Evolutionary conservation across 2,113 vertebrate genomes (phyloP), one percentile per base, ranked within the genome.

Genomic region (Arothron firmamentum): DNA sequence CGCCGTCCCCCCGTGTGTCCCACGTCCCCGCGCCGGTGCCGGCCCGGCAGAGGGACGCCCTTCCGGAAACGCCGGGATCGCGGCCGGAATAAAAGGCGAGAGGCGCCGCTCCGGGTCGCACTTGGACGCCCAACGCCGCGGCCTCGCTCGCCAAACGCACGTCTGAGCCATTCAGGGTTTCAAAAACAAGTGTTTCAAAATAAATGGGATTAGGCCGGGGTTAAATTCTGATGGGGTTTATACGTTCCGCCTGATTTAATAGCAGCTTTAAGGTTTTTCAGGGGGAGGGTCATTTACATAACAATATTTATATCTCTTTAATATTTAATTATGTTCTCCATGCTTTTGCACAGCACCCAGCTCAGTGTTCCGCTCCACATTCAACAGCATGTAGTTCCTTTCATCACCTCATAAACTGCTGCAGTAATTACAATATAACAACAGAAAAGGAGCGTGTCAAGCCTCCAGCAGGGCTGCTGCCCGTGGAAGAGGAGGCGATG

Each of bases 381-480:
- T 70, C 62, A 31, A 48, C 70, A 72, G 72, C 70, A 52, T 64
- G 76, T 64, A 72, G 81, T 74, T 67, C 62, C 76, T 77, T 77
- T 82, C 75, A 76, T 82, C 75, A 77, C 62, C 79, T 81, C 87
- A 83, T 78, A 83, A 87, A 85, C 77, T 77, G 80, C 83, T 81
- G 83, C 83, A 81, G 87, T 83, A 83, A 86, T 88, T 83, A 87
- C 77, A 84, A 85, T 81, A 83, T 71, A 79, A 81, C 80, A 78
- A 77, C 60, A 70, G 43, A 14, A 56, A 77, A 78, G 72, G n/a
- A 72, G 68, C 56, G 65, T 56, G 15, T n/a, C 45, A n/a, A 54
- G 66, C 71, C 66, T 59, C 59, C 77, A 50, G 57, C 59, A 47
- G 10, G 51, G 73, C 67, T 56, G 72, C 72, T 70, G 57, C 67